Base-by-base conservation (phyloP, 2,888 invertebrate species). In the Fragum sueziense region DNA sequence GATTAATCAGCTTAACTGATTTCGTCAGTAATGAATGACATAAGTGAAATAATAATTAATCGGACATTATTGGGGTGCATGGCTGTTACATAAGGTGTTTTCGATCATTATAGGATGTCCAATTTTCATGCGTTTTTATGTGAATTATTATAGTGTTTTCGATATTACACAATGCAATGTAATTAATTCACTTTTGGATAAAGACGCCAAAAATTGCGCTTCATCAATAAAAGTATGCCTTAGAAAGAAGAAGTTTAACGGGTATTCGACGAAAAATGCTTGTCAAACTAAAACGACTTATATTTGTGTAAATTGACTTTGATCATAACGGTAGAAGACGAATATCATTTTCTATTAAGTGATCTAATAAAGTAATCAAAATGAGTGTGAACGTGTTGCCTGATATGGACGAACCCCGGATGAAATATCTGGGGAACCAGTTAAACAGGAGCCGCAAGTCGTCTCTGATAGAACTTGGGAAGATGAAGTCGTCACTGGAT, bases 381-480 rank as follows among this genome's bases (percentile, higher is more conserved):
- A 80, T 80, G 79, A 37, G 69, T 27, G 76, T 51, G 20, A 84
- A 80, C 65, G 84, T 84, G 9, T 62, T 84, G 22, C 84, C 84
- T 11, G 84, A 84, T 59, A 80, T 84, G 78, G 84, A 80, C 65
- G 84, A 84, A 52, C 84, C 84, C 57, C 74, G 80, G 52, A 78
- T 84, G 52, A 78, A 71, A 68, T 37, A 74, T 37, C 76, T 84
- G 7, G 80, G 80, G 37, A 84, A 80, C 59, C 80, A 80, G 52
- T 59, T 84, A 22, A 84, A 84, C 33, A 41, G 84, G 52, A 84
- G 61, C 65, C 62, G 84, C 54, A 84, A 84, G 70, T 14, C 74
- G 17, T 76, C 78, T 3, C 27, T 84, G 11, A 84, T 84, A 25
- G 69, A 65, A n/a, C 74, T 47, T 9, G 84, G 73, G 14, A 74